Base-by-base conservation (phyloP, 2,888 invertebrate species). In the Phorcus lineatus region DNA sequence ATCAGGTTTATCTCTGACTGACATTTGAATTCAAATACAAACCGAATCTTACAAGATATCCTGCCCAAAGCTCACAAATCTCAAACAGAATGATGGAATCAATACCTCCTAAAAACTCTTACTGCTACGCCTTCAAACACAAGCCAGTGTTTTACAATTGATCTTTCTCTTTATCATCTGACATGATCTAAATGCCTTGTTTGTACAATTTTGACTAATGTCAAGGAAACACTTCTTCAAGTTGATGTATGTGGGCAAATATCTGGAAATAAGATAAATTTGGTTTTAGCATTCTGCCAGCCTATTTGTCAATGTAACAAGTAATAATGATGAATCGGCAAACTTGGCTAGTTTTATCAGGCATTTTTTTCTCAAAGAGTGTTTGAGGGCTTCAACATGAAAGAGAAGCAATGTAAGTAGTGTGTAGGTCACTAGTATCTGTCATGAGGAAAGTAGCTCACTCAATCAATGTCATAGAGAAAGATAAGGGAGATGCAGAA, bases 371-470 rank as follows among this genome's bases (percentile, higher is more conserved):
- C 47, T 70, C 70, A 70, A 6, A 40, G 31, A 70, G 19, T 36
- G 36, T 36, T 40, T 36, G 70, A 70, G 36, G 70, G 36, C 36
- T 36, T 70, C 36, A 11, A 11, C 40, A 31, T 70, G 36, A 70
- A 31, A 19, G 70, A 70, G 70, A 40, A 36, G 31, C 28, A 70
- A 70, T 36, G 36, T 40, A 70, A 40, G 70, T 19, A 70, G 40
- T 70, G 70, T 70, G 28, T 40, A 70, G 70, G 70, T 70, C 70
- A 70, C 40, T 70, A 70, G 70, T 70, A 70, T 70, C 70, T 70
- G 70, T 70, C 70, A 70, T 70, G 40, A 70, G 70, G 28, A 31
- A 36, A 31, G 36, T 36, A 70, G 31, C 19, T 40, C 40, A 40
- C 70, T 70, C 40, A n/a, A 70, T 70, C 70, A 70, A 40, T 70